A percentile compares a stretch with the other conserved stretches of the same genome.
Evolutionary conservation across 2,113 vertebrate species (phyloP).

Genomic region (Montifringilla adamsi): DNA sequence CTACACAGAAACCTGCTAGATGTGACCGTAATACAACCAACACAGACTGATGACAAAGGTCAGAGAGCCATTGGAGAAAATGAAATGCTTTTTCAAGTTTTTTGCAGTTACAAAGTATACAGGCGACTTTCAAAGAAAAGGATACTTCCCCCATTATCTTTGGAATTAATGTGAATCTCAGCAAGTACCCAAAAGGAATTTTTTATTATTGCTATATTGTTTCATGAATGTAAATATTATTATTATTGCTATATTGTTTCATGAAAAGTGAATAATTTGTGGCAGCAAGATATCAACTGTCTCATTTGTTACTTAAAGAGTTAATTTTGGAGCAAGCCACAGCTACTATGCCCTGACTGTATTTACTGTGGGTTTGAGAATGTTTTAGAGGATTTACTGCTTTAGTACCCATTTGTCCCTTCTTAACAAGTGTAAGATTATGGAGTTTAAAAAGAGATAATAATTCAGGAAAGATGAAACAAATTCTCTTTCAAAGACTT

Average conservation of each 20-base stretch:
- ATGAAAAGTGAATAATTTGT: neutral
- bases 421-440: neutral
- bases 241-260: neutral
- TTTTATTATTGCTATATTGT: neutral
- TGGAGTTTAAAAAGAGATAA: neutral
- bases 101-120: neutral
- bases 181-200: neutral
- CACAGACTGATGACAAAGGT: neutral
- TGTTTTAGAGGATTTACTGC: neutral
- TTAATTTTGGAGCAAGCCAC: neutral
- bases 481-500: neutral
- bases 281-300: neutral
- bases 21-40: neutral
- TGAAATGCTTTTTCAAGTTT: neutral
- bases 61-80: neutral
- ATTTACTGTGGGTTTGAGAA: neutral
- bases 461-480: neutral
- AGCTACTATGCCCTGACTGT: neutral
- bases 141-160: neutral
- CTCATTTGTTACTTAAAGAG: neutral
- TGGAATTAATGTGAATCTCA: neutral
- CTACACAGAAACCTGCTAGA: neutral
- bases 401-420: neutral
- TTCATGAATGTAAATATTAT: neutral
- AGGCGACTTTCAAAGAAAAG: neutral